Evolutionary conservation across 2,113 vertebrate species (phyloP).

Genomic region (Chamaetylas fuelleborni): DNA sequence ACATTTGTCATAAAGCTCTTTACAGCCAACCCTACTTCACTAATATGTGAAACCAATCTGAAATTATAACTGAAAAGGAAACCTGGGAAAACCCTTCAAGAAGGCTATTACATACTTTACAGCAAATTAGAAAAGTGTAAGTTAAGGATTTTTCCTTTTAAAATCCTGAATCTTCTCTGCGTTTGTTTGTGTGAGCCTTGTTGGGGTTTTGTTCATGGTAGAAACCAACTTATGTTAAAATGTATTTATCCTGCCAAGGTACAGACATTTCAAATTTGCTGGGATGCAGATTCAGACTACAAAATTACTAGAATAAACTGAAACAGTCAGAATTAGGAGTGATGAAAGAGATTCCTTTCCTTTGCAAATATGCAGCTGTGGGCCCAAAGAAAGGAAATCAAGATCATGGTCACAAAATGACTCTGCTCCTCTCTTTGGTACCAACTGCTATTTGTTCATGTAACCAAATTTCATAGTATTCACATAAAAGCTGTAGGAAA

Average conservation of each 20-base stretch:
- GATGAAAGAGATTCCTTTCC: neutral
- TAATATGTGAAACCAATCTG: neutral
- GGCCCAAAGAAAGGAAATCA: neutral
- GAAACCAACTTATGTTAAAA: neutral
- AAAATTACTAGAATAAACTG: neutral
- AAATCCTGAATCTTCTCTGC: neutral
- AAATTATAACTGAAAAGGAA: neutral
- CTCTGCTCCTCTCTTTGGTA: neutral
- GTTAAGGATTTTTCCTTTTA: neutral
- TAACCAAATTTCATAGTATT: neutral
- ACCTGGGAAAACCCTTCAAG: neutral
- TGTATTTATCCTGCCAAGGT: neutral
- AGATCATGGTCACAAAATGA: neutral
- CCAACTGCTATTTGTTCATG: neutral
- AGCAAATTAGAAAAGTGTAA: neutral
- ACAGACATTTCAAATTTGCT: neutral
- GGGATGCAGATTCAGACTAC: neutral
- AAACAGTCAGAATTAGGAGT: neutral
- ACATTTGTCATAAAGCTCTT: neutral
- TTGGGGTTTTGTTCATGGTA: neutral
- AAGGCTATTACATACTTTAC: neutral
- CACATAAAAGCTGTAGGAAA: neutral
- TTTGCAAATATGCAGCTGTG: neutral
- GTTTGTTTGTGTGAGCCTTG: neutral
- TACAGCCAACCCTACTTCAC: neutral